Base-by-base conservation (phyloP, 2,888 invertebrate species). In the Tiliacea citrago region DNA sequence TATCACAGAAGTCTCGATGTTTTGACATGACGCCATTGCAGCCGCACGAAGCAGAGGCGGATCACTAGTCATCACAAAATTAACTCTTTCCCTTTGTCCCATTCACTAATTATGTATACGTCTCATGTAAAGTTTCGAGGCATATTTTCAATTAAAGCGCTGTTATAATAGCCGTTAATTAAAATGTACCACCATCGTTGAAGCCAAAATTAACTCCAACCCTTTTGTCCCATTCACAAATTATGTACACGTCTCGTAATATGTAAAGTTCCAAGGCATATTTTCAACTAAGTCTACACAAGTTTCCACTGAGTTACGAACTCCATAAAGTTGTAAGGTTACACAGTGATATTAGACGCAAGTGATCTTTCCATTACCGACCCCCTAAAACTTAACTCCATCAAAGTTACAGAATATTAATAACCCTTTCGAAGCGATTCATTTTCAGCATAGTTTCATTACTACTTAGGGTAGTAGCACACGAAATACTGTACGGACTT, bases 321-420 rank as follows among this genome's bases (percentile, higher is more conserved):
- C 71, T 82, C 49, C 49, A 39, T 58, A 68, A 77, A 77, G 58
- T 80, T 77, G 24, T 65, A 72, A 77, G 58, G 57, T 68, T 60
- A 58, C 63, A 57, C 39, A 77, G 53, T 83, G 47, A 65, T 57
- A 68, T 69, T 79, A 49, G 51, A 58, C 68, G 61, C 68, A 62
- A 73, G 61, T 79, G 57, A 74, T 79, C 73, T 62, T 61, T 62
- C 68, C 66, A 74, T 79, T 69, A 69, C 57, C 68, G 53, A 39
- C 47, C 49, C 62, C 53, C 58, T 63, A 12, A 83, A 79, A 83
- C 68, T 81, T 18, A 79, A 79, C 68, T 67, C 10, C 13, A 79
- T 75, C 75, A 71, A 81, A 84, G 65, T 83, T 81, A 45, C 57
- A 24, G 81, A 81, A 75, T 79, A 81, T 79, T 81, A 84, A 83